phyloP scores from a whole-genome alignment of 2,113 vertebrate species.

The Apodemus speciosus region DNA sequence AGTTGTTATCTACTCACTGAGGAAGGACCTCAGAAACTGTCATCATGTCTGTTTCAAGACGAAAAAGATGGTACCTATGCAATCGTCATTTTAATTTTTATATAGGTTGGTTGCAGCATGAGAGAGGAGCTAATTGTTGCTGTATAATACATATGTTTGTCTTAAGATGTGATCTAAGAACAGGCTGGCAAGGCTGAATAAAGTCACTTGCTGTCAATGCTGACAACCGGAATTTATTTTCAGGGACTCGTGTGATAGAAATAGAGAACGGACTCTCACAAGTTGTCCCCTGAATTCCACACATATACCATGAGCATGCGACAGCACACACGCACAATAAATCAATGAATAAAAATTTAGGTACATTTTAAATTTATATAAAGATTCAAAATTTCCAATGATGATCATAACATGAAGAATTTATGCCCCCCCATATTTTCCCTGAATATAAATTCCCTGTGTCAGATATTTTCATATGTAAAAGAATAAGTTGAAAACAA shows the following conservation, averaged over 20 bases:
- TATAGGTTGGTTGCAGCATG: not conserved
- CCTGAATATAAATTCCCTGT: not conserved
- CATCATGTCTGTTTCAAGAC: not conserved
- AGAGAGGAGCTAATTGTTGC: not conserved
- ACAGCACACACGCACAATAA: not conserved
- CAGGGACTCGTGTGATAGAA: not conserved
- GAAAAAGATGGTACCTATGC: not conserved
- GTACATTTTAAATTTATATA: not conserved
- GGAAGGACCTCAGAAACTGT: not conserved
- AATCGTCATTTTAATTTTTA: not conserved
- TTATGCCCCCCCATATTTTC: not conserved
- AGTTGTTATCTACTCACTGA: not conserved
- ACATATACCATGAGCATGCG: too few relatives aligned
- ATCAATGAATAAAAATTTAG: not conserved
- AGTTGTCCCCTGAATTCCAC: not conserved
- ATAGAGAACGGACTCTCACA: not conserved
- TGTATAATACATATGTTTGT: not conserved
- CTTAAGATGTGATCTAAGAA: not conserved
- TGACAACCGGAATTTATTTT: not conserved
- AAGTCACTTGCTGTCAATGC: too few relatives aligned
- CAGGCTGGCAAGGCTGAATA: not conserved
- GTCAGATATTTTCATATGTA: not conserved
- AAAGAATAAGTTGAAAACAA: not conserved
- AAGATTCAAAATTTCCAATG: not conserved
- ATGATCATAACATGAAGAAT: not conserved